Evolutionary conservation across 2,888 invertebrate genomes (phyloP).

Genomic region (Trichogramma evanescens): DNA sequence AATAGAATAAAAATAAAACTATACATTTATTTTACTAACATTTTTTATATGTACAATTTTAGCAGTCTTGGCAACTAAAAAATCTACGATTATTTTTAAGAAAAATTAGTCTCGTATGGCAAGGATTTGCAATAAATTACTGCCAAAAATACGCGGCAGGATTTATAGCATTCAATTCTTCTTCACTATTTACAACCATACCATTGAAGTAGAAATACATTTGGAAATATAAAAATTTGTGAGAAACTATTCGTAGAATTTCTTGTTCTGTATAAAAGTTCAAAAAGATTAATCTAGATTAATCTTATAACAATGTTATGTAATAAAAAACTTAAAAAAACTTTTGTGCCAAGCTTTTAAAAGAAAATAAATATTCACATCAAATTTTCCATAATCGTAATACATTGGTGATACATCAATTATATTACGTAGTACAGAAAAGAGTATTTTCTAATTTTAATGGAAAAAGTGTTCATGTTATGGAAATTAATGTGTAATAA

Average conservation of each 20-base stretch:
- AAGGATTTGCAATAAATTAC: constrained; percentile 17
- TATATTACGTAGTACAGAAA: not conserved
- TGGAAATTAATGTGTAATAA: not conserved
- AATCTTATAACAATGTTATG: not conserved
- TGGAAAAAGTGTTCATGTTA: not conserved
- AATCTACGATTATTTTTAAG: constrained; percentile 18
- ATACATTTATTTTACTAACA: no score
- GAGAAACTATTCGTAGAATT: constrained; percentile 11
- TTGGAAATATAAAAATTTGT: constrained; percentile 12
- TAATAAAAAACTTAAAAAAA: constrained; percentile 11
- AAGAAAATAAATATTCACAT: constrained; percentile 1
- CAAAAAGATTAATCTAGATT: not conserved
- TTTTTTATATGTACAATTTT: constrained; percentile 27
- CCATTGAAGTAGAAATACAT: constrained; percentile 13
- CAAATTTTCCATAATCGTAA: constrained; percentile 4
- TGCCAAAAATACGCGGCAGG: no score
- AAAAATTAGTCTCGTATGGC: constrained; percentile 24
- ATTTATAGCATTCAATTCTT: constrained; percentile 2
- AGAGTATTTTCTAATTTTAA: no score
- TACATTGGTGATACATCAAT: constrained; percentile 15
- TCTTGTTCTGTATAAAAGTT: not conserved
- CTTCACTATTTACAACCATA: not conserved
- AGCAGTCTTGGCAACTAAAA: constrained; percentile 29
- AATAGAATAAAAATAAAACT: constrained; percentile 20
- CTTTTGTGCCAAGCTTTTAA: constrained; percentile 7